phyloP scores from a whole-genome alignment of 2,888 invertebrate species.

The Ctenicera cuprea region DNA sequence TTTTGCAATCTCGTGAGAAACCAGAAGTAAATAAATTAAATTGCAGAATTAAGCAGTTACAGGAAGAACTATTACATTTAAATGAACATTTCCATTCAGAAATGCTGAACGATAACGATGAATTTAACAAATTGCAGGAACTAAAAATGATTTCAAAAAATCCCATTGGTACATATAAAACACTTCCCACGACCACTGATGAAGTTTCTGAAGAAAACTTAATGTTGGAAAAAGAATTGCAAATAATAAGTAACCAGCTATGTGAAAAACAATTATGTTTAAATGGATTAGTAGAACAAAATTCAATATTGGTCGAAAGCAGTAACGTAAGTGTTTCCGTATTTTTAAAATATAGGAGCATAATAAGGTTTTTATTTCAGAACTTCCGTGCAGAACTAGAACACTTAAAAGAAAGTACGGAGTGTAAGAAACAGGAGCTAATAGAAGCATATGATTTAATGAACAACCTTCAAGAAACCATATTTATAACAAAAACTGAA shows the following conservation, averaged over 20 bases:
- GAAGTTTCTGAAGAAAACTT: conserved; percentile 5
- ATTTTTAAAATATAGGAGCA: neutral
- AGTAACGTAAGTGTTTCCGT: conserved; percentile 7
- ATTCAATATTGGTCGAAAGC: neutral
- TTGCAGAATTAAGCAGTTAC: conserved; percentile 34
- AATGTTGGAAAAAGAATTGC: neutral
- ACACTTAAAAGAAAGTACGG: conserved; percentile 56
- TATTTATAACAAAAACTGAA: conserved; percentile 61
- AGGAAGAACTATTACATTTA: conserved; percentile 33
- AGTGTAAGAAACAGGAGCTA: conserved; percentile 13
- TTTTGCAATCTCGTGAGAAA: conserved; percentile 44
- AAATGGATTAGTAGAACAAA: neutral
- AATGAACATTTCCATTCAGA: neutral
- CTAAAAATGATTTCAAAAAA: neutral
- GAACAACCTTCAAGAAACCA: conserved; percentile 62
- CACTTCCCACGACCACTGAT: neutral
- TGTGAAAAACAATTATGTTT: conserved; percentile 1
- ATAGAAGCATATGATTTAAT: conserved; percentile 3
- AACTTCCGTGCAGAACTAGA: conserved; percentile 55
- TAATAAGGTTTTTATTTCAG: conserved; percentile 36
- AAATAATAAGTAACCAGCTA: neutral
- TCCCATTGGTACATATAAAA: neutral
- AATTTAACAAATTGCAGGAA: neutral
- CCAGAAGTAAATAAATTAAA: conserved; percentile 47
- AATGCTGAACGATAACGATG: neutral